Evolutionary conservation across 2,888 invertebrate genomes (phyloP).

Genomic region (Patella caerulea): DNA sequence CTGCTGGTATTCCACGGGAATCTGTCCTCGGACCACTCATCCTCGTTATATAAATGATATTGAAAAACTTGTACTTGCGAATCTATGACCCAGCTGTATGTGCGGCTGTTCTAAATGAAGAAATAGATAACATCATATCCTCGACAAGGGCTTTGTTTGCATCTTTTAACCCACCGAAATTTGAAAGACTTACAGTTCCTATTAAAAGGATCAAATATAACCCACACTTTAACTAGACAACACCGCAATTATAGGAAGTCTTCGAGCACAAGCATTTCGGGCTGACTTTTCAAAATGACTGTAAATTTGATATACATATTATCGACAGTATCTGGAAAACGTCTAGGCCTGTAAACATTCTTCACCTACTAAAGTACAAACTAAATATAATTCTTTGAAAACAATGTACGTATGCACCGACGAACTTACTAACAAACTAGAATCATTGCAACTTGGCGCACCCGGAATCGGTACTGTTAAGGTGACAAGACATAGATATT

Average conservation of each 20-base stretch:
- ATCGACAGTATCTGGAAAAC: not conserved
- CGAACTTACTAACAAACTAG: not conserved
- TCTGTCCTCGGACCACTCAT: no score
- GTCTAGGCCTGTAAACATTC: no score
- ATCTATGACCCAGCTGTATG: no score
- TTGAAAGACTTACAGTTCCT: not conserved
- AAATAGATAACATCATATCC: no score
- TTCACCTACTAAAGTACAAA: no score
- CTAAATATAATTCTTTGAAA: not conserved
- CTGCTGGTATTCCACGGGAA: no score
- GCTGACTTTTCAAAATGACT: not conserved
- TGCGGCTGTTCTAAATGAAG: no score
- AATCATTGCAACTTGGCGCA: not conserved
- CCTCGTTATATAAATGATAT: no score
- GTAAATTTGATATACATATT: not conserved
- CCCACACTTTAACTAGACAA: not conserved
- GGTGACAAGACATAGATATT: not conserved
- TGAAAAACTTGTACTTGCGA: no score
- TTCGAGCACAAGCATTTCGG: not conserved
- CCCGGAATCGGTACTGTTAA: not conserved
- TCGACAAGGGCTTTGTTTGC: no score
- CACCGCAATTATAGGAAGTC: not conserved
- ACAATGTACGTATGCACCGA: not conserved
- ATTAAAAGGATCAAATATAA: not conserved
- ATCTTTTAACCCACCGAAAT: not conserved